phyloP scores from a whole-genome alignment of 2,113 vertebrate genomes.

The Natator depressus region DNA sequence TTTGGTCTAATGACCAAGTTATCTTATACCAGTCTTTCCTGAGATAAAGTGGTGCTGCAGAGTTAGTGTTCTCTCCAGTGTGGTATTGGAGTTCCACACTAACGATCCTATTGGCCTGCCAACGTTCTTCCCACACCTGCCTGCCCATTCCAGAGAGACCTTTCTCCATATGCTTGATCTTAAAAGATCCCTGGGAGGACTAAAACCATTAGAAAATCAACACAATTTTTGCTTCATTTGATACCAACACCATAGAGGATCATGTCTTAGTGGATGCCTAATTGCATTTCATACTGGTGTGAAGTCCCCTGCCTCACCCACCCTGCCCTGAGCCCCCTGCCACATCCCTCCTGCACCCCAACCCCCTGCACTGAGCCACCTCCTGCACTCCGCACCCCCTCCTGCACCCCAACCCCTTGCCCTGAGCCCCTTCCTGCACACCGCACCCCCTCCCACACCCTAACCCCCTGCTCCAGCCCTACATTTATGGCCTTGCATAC shows the following conservation, averaged over 20 bases:
- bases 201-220: background rate
- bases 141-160: background rate
- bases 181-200: too few relatives aligned
- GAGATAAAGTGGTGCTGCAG: background rate
- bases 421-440: too few relatives aligned
- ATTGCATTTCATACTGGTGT: background rate
- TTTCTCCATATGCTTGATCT: background rate
- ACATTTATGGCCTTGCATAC: too few relatives aligned
- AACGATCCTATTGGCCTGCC: background rate
- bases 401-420: too few relatives aligned
- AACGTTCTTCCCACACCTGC: background rate
- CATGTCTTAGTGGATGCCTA: background rate
- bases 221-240: background rate
- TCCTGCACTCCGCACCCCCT: too few relatives aligned
- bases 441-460: too few relatives aligned
- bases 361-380: too few relatives aligned
- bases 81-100: background rate
- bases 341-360: too few relatives aligned
- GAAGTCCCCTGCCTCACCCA: too few relatives aligned
- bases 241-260: background rate
- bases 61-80: background rate
- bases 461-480: too few relatives aligned
- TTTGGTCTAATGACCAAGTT: background rate
- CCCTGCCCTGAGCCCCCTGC: too few relatives aligned
- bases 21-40: background rate